These are phyloP conservation scores for Tiliacea citrago DNA, from an alignment of 2,888 invertebrate species.

Conservation along the genomic window DNA sequence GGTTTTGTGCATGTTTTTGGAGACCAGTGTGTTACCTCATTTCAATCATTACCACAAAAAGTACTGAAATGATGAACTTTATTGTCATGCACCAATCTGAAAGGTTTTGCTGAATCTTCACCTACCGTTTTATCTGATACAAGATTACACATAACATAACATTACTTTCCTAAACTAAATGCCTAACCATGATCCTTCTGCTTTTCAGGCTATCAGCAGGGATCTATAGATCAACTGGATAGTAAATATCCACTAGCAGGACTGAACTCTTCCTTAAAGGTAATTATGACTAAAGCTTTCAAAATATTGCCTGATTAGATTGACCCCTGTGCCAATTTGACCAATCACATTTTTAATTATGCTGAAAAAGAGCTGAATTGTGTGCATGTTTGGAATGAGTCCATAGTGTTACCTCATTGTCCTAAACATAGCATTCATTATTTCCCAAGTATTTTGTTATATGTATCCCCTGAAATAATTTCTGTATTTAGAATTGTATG, in stretches of 20 bases:
- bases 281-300: conserved; percentile 21
- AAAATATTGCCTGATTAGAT: conserved; percentile 1
- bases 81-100: conserved; percentile 90
- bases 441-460: not conserved
- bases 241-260: conserved; percentile 98
- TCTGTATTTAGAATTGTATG: not conserved
- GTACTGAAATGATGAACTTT: conserved; percentile 82
- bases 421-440: conserved; percentile 7
- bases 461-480: not conserved
- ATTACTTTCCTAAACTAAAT: not conserved
- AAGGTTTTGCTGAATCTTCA: conserved; percentile 89
- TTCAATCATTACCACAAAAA: not conserved
- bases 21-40: not conserved
- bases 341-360: not conserved
- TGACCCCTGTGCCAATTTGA: not conserved
- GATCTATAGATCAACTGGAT: conserved; percentile 99
- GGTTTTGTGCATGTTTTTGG: not conserved
- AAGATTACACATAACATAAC: not conserved
- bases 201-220: conserved; percentile 95
- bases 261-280: conserved; percentile 15
- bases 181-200: conserved; percentile 4
- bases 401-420: conserved; percentile 1
- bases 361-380: not conserved
- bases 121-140: conserved; percentile 86
- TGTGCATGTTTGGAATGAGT: conserved; percentile 37